Evolutionary conservation across 2,113 vertebrate species (phyloP).

Genomic region (Morone chrysops): DNA sequence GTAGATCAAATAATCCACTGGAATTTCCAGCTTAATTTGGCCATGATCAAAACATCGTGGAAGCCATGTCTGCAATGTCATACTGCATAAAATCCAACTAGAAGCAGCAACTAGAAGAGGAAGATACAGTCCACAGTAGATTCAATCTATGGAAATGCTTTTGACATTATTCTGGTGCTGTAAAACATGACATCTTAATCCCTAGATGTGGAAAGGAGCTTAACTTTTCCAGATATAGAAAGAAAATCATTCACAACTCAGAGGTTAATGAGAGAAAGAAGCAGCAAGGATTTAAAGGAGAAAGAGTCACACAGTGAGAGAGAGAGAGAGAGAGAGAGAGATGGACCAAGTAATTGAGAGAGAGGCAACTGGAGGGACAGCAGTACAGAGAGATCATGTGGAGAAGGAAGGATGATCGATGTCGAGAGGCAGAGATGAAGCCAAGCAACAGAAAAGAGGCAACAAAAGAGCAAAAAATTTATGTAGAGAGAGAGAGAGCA

Average conservation of each 20-base stretch:
- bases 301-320: conserved; percentile 23
- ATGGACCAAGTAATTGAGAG: conserved; percentile 42
- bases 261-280: conserved; percentile 53
- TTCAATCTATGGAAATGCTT: conserved; percentile 24
- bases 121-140: background rate
- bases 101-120: background rate
- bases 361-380: conserved; percentile 31
- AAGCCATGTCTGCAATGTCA: background rate
- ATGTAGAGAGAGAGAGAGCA: background rate
- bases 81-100: background rate
- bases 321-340: background rate
- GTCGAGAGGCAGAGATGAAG: conserved; percentile 58
- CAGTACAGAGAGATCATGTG: conserved; percentile 32
- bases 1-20: background rate
- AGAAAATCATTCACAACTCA: conserved; percentile 27
- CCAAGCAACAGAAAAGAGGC: conserved; percentile 36
- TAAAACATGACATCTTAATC: conserved; percentile 43
- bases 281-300: conserved; percentile 50
- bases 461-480: conserved; percentile 30
- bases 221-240: conserved; percentile 43
- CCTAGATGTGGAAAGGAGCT: conserved; percentile 38
- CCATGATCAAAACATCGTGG: background rate
- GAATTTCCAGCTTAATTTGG: background rate
- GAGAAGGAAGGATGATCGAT: conserved; percentile 46
- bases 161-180: conserved; percentile 3